Evolutionary conservation across 2,888 invertebrate species (phyloP).

Genomic region (Nematopogon swammerdamellus): DNA sequence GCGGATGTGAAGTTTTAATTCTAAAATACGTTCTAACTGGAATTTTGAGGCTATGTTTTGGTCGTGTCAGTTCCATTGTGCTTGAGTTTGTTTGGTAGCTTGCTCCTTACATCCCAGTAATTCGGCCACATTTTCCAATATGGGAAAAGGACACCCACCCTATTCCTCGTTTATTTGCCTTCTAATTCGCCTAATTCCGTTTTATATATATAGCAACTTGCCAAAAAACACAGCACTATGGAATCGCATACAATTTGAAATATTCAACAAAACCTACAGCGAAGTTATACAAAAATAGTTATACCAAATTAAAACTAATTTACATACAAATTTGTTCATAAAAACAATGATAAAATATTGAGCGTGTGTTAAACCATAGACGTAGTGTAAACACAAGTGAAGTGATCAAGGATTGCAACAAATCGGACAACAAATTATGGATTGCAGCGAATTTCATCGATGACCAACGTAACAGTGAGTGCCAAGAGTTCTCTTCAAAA

Average conservation of each 20-base stretch:
- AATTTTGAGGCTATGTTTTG: conserved; percentile 49
- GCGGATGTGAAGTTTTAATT: background rate
- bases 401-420: background rate
- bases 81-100: conserved; percentile 11
- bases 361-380: background rate
- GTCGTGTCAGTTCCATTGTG: conserved; percentile 44
- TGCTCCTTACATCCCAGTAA: conserved; percentile 24
- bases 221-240: conserved; percentile 1
- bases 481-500: background rate
- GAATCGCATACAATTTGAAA: background rate
- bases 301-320: no score
- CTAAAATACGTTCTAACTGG: conserved; percentile 13
- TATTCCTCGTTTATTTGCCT: no score
- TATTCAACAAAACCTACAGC: no score
- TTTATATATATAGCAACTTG: background rate
- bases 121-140: no score
- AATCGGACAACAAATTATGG: background rate
- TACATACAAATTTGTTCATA: no score
- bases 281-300: no score
- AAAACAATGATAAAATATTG: background rate
- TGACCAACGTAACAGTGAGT: background rate
- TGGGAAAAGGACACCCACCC: no score
- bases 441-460: background rate
- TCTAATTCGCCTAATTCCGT: background rate
- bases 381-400: background rate